A percentile compares a stretch with the other conserved stretches of the same genome.
These are phyloP conservation scores for Xestobium rufovillosum DNA, from an alignment of 2,888 invertebrate species.

Conservation along the genomic window DNA sequence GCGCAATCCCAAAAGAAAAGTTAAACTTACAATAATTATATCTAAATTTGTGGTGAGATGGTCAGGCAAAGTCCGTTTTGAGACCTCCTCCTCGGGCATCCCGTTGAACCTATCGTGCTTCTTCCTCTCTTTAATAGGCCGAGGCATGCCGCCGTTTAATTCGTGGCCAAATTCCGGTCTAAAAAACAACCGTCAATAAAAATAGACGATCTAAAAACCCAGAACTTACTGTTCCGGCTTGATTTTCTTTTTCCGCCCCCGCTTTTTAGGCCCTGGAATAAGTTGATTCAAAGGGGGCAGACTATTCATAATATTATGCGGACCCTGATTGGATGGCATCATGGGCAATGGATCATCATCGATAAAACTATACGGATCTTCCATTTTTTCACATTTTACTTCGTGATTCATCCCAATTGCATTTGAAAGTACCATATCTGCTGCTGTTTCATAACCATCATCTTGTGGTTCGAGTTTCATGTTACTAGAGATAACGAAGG, in stretches of 20 bases:
- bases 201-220: slow-evolving; percentile 1
- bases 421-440: slow-evolving; percentile 47
- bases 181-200: slow-evolving; percentile 19
- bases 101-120: slow-evolving; percentile 94
- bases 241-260: slow-evolving; percentile 81
- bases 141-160: slow-evolving; percentile 48
- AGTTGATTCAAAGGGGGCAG: slow-evolving; percentile 43
- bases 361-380: slow-evolving; percentile 81
- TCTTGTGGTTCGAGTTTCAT: slow-evolving; percentile 65
- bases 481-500: slow-evolving; percentile 36
- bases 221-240: slow-evolving; percentile 51
- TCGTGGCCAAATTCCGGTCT: slow-evolving; percentile 38
- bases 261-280: slow-evolving; percentile 63
- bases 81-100: slow-evolving; percentile 94
- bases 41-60: slow-evolving; percentile 89
- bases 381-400: slow-evolving; percentile 45
- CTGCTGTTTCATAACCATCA: slow-evolving; percentile 86
- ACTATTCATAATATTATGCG: slow-evolving; percentile 33
- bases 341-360: slow-evolving; percentile 61
- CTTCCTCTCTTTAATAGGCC: slow-evolving; percentile 75
- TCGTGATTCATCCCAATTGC: slow-evolving; percentile 39
- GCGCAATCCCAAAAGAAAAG: no score
- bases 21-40: slow-evolving; percentile 94
- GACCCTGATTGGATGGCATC: slow-evolving; percentile 35
- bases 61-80: slow-evolving; percentile 88